Evolutionary conservation across 2,888 invertebrate species (phyloP).

Genomic region (Athrips mouffetella): DNA sequence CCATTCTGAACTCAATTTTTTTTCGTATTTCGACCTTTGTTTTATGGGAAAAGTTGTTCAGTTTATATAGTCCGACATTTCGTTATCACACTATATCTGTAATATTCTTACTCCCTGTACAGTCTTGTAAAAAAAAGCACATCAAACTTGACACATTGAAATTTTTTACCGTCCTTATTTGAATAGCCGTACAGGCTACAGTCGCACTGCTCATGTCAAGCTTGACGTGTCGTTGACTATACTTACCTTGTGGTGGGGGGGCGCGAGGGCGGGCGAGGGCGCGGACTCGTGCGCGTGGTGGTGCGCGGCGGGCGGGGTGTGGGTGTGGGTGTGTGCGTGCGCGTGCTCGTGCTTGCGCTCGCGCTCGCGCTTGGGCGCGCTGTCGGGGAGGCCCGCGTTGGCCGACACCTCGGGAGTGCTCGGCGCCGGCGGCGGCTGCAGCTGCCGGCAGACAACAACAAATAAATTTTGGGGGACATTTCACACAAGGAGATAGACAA

Average conservation of each 20-base stretch:
- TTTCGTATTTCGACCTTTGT: no score
- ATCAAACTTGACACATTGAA: no score
- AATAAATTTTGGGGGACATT: no score
- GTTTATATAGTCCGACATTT: no score
- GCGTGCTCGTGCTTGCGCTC: constrained; percentile 31
- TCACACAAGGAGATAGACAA: neutral
- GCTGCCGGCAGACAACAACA: constrained; percentile 20
- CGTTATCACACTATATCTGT: no score
- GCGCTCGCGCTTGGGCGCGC: constrained; percentile 43
- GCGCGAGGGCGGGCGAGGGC: neutral
- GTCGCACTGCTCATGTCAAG: no score
- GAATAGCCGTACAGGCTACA: neutral
- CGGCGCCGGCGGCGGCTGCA: constrained; percentile 39
- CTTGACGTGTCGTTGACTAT: no score
- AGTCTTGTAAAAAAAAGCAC: no score
- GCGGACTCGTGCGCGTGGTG: neutral
- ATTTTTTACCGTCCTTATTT: no score
- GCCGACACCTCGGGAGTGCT: constrained; percentile 67
- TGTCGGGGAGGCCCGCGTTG: constrained; percentile 54
- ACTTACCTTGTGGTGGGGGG: neutral
- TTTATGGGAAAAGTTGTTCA: no score
- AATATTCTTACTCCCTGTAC: no score
- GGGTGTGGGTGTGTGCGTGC: neutral
- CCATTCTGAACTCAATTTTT: no score
- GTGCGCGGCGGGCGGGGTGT: neutral